These are phyloP conservation scores for Rhodophaea formosa DNA, from an alignment of 2,888 invertebrate genomes.

Conservation along the genomic window DNA sequence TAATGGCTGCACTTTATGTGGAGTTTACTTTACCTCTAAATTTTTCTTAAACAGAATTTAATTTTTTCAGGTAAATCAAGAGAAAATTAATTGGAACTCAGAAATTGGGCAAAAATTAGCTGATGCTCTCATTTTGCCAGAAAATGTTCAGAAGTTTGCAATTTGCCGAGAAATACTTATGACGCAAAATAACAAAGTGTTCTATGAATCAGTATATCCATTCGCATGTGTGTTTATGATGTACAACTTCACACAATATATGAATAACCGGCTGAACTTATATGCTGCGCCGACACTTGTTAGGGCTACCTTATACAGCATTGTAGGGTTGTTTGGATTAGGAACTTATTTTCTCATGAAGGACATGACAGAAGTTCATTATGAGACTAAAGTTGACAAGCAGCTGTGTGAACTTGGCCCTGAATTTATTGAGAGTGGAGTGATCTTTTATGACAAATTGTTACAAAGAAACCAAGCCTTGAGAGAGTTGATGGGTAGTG, in stretches of 20 bases:
- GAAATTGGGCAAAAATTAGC: conserved; percentile 83
- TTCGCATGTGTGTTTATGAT: conserved; percentile 67
- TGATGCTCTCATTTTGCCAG: conserved; percentile 86
- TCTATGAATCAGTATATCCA: conserved; percentile 80
- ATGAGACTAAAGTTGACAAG: conserved; percentile 84
- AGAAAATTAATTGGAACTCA: conserved; percentile 84
- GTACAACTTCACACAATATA: conserved; percentile 72
- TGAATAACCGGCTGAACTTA: conserved; percentile 80
- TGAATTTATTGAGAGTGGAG: conserved; percentile 86
- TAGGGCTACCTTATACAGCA: conserved; percentile 71
- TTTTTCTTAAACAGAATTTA: not conserved
- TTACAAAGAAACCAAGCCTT: conserved; percentile 88
- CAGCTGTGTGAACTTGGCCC: conserved; percentile 81
- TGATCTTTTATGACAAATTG: conserved; percentile 88
- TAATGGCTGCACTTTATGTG: no score
- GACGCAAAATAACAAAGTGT: conserved; percentile 80
- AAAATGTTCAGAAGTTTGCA: conserved; percentile 90
- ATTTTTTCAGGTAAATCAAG: conserved; percentile 79
- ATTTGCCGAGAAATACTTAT: conserved; percentile 88
- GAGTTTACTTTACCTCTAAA: not conserved
- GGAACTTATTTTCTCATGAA: conserved; percentile 84
- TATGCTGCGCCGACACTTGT: conserved; percentile 74
- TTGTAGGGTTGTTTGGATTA: conserved; percentile 79
- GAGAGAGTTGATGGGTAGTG: conserved; percentile 82
- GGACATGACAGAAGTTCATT: conserved; percentile 83